A percentile compares a stretch with the other conserved stretches of the same genome.
These are phyloP conservation scores for Synergus umbraculus DNA, from an alignment of 2,888 invertebrate species.

Conservation along the genomic window DNA sequence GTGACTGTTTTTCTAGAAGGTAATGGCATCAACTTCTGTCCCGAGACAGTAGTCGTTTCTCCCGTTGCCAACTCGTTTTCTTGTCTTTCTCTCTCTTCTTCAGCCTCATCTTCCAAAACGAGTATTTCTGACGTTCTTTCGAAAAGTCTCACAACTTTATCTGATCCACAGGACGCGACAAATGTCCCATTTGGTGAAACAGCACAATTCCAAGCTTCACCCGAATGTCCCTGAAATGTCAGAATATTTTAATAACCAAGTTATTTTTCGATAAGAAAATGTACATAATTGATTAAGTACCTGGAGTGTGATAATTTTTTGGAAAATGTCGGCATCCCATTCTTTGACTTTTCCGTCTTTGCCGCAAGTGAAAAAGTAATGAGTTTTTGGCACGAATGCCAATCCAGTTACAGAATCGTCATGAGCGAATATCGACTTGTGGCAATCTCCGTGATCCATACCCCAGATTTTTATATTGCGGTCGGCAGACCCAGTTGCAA, in stretches of 20 bases:
- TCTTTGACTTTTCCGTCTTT: conserved; percentile 97
- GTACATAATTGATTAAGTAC: conserved; percentile 77
- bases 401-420: conserved; percentile 95
- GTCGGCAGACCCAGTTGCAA: conserved; percentile 97
- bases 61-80: conserved; percentile 86
- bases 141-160: conserved; percentile 91
- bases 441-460: conserved; percentile 99
- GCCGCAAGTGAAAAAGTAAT: conserved; percentile 94
- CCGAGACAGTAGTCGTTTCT: conserved; percentile 84
- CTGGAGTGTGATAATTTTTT: conserved; percentile 92
- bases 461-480: conserved; percentile 99
- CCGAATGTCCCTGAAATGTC: conserved; percentile 85
- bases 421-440: conserved; percentile 96
- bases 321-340: conserved; percentile 97
- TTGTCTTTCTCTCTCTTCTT: conserved; percentile 89
- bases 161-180: conserved; percentile 90
- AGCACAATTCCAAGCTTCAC: conserved; percentile 86
- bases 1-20: conserved; percentile 93
- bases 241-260: conserved; percentile 38
- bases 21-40: conserved; percentile 87
- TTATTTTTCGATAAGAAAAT: background rate
- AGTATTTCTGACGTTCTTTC: conserved; percentile 92
- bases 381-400: conserved; percentile 93
- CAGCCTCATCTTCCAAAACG: conserved; percentile 94
- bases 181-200: conserved; percentile 90